Evolutionary conservation across 2,797 vertebrate genomes (phyloP), one percentile per base, ranked within the genome.

Genomic region (Phataginus tricuspis): DNA sequence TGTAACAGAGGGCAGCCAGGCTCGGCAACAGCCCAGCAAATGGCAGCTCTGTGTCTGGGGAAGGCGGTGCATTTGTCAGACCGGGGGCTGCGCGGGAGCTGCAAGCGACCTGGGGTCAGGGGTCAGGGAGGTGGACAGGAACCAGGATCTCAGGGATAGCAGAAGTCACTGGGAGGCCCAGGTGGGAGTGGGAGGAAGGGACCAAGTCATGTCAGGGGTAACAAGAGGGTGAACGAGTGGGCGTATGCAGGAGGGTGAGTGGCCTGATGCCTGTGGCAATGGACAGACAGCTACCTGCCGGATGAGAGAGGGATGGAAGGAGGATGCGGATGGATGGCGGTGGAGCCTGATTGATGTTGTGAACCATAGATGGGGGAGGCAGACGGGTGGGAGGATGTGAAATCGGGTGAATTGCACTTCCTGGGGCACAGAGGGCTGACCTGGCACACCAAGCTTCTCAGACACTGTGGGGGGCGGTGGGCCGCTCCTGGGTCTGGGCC

Each of bases 401-500:
- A 27, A 55, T 49, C 2, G 0, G 5, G 12, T 7, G 69, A 37
- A 11, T 0, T 55, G 63, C n/a, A 23, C 34, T 84, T 59, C 29
- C 31, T 7, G 27, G 29, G 64, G 7, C 53, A 1, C n/a, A 19
- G 45, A 61, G 31, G 11, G 31, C 74, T n/a, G 31, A n/a, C 3
- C 63, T 49, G 7, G 53, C 55, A 2, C 25, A n/a, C 19, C 0
- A 27, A 21, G 13, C 57, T 7, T 29, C 16, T 49, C 1, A 37
- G 45, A 31, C 23, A 1, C 18, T 3, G 19, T 3, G 37, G 2
- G 0, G 6, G 0, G 5, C 7, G 4, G 59, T 0, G 9, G 63
- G 42, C 79, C 82, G 61, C 25, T 34, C 31, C 14, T 27, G 53
- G 2, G 21, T 71, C 72, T 63, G 63, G 34, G 7, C 55, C 59